phyloP scores from a whole-genome alignment of 1,140 invertebrate genomes.

The Cotesia typhae region DNA sequence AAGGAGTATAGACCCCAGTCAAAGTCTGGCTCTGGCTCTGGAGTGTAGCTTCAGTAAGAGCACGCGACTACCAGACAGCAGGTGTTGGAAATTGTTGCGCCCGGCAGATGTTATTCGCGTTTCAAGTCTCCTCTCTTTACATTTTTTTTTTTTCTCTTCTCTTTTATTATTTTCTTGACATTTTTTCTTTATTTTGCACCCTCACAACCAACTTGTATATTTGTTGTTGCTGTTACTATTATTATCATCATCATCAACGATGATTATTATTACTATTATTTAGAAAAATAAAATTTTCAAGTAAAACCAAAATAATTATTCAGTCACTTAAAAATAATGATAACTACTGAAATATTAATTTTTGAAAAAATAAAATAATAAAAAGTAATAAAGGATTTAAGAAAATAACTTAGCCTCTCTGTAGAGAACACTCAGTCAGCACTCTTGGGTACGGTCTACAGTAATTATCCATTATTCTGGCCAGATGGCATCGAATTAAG shows the following conservation, averaged over 20 bases:
- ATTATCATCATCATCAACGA: no score
- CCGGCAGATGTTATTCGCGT: slow-evolving; percentile 54
- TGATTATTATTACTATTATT: no score
- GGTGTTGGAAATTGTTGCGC: slow-evolving; percentile 60
- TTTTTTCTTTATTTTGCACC: not conserved
- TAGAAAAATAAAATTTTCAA: no score
- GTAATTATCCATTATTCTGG: slow-evolving; percentile 8
- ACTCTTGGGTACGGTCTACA: not conserved
- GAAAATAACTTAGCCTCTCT: no score
- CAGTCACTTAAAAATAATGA: no score
- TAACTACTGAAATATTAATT: no score
- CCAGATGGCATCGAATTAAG: slow-evolving; percentile 9
- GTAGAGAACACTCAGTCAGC: not conserved
- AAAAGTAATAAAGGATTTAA: no score
- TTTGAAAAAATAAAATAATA: no score
- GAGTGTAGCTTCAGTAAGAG: slow-evolving; percentile 37
- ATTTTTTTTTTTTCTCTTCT: not conserved
- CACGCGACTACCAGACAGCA: slow-evolving; percentile 61
- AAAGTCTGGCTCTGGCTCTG: not conserved
- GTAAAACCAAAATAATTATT: no score
- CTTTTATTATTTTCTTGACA: not conserved
- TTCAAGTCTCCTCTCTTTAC: not conserved
- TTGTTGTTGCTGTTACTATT: no score
- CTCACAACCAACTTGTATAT: no score
- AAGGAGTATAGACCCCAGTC: no score